Evolutionary conservation across 2,113 vertebrate species (phyloP), one percentile per base, ranked within the genome.

Genomic region (Tupaia chinensis): DNA sequence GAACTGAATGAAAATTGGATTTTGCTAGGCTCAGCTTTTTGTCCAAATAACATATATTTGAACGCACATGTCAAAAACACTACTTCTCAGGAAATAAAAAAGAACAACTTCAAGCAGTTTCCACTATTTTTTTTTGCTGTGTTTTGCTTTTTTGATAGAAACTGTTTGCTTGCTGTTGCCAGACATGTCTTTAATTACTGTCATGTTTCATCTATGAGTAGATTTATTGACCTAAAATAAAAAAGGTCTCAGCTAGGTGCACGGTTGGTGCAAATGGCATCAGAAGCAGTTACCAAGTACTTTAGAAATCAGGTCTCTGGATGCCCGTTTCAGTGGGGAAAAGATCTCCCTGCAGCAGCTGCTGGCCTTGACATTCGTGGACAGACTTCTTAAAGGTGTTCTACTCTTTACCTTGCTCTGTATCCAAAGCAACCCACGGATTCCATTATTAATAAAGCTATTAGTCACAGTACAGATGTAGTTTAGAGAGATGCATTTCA

Each of bases 401-500:
- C 69, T 61, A 29, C 65, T 77, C 44, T 92, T 69, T 63, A 70
- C 79, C 89, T 84, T 78, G 29, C 32, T 90, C 76, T 89, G 27
- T 20, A 56, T 32, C 25, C 17, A 82, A 94, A 96, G 87, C 1
- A 13, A 94, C 34, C 34, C 15, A 5, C 56, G 65, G 70, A 20
- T 97, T 95, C 92, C 69, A 91, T 97, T 97, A 95, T 94, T 97
- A 79, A 98, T 92, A 89, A 95, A 90, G 65, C 73, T 87, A 94
- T 95, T 97, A 84, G 82, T 93, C 80, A 82, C 1, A 65, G 72
- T n/a, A 58, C 44, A 85, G 90, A 58, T 72, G 19, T 1, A 74
- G 77, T 91, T 69, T 78, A 9, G 44, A 81, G 20, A 93, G 65
- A 72, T 83, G n/a, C 73, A 93, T 93, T 89, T 92, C 87, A 94